Conservation (phyloP, 2,113 vertebrate species). For the Anhinga rufa region DNA sequence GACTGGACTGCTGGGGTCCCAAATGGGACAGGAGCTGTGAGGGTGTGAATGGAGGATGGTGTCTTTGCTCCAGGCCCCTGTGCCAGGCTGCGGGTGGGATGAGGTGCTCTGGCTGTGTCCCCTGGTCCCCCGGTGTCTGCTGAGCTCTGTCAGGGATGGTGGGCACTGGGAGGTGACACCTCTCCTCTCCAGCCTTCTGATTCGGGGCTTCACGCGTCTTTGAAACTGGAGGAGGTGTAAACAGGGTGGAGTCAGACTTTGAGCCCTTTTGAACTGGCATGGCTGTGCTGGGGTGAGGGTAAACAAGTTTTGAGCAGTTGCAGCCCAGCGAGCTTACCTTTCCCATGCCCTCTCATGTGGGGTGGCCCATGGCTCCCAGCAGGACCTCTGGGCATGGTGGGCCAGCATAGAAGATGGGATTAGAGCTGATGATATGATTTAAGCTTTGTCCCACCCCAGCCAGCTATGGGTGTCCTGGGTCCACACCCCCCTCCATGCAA, state of each 20-base stretch:
- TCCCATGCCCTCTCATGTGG: accelerated
- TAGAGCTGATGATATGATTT: neutral
- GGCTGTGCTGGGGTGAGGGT: accelerated
- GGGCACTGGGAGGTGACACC: neutral
- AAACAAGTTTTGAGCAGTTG: neutral
- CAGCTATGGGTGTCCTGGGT: accelerated
- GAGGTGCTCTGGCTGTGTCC: accelerated
- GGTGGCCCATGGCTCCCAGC: neutral
- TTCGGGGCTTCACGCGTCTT: neutral
- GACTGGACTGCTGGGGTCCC: accelerated
- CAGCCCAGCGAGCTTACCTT: neutral
- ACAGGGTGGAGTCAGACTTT: slow-evolving; percentile 51
- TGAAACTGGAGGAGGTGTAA: neutral
- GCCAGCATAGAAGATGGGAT: neutral
- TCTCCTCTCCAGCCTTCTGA: neutral
- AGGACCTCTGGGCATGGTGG: neutral
- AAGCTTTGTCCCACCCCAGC: neutral
- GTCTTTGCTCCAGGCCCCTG: neutral
- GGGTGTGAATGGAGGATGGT: neutral
- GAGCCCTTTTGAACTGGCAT: neutral
- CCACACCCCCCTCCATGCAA: accelerated
- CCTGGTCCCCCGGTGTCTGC: neutral
- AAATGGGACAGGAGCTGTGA: neutral
- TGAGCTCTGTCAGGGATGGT: neutral
- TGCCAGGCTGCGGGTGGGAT: accelerated